These are phyloP conservation scores for Gallinago solitaria DNA, from an alignment of 2,797 vertebrate species.

Conservation along the genomic window DNA sequence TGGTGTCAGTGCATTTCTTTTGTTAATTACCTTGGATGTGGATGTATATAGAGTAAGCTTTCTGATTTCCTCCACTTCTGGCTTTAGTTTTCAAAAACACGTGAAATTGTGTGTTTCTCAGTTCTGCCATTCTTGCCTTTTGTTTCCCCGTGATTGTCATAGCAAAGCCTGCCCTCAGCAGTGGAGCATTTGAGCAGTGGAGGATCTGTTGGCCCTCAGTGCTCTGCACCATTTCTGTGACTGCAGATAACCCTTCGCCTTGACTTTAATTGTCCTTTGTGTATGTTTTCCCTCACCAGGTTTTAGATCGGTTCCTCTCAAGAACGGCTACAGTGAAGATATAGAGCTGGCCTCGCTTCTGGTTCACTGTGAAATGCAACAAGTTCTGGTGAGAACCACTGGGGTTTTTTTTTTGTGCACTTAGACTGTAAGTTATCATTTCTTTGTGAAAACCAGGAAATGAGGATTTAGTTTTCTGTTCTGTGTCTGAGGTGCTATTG, in stretches of 20 bases:
- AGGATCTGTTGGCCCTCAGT: neutral
- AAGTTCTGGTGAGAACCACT: conserved; percentile 82
- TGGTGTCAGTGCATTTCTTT: neutral
- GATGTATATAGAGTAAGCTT: neutral
- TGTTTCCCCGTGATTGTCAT: neutral
- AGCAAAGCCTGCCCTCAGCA: neutral
- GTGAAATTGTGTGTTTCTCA: neutral
- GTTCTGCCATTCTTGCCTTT: neutral
- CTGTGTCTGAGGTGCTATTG: neutral
- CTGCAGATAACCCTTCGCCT: neutral
- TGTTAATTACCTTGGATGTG: neutral
- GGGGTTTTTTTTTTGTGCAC: neutral
- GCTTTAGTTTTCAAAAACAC: neutral
- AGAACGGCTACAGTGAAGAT: conserved; percentile 90
- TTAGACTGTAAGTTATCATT: neutral
- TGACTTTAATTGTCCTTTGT: neutral
- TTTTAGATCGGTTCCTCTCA: conserved; percentile 92
- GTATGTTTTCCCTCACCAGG: conserved; percentile 72
- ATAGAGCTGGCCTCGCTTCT: conserved; percentile 92
- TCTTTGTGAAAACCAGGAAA: neutral
- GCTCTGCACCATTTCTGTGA: neutral
- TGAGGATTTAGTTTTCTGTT: neutral
- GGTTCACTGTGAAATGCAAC: conserved; percentile 87
- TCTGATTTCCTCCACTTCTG: neutral
- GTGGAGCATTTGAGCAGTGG: neutral